Evolutionary conservation across 2,888 invertebrate genomes (phyloP).

Genomic region (Plusia festucae): DNA sequence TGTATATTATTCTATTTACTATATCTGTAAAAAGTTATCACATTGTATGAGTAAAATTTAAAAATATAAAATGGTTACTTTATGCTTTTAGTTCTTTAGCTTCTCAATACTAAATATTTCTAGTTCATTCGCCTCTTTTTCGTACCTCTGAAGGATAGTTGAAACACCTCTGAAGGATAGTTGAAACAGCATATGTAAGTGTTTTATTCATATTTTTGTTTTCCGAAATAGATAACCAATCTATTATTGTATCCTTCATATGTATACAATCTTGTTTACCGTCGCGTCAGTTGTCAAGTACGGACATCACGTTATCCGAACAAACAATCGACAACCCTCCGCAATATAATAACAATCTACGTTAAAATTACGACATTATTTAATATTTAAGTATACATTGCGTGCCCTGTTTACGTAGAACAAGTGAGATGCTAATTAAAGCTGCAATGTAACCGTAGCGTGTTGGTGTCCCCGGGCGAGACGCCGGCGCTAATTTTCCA

Average conservation of each 20-base stretch:
- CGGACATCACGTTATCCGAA: slow-evolving; percentile 32
- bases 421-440: slow-evolving; percentile 69
- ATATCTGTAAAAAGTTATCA: slow-evolving; percentile 7
- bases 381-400: slow-evolving; percentile 44
- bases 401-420: slow-evolving; percentile 44
- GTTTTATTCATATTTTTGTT: background rate
- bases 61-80: background rate
- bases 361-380: slow-evolving; percentile 38
- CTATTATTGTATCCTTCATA: background rate
- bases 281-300: slow-evolving; percentile 23
- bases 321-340: slow-evolving; percentile 35
- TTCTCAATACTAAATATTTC: background rate
- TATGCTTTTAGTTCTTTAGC: no score
- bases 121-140: background rate
- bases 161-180: no score
- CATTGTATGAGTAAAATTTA: slow-evolving; percentile 6
- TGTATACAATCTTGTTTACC: background rate
- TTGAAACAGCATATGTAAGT: background rate
- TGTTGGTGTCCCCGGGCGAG: slow-evolving; percentile 58
- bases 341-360: slow-evolving; percentile 14
- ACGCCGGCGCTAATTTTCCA: slow-evolving; percentile 62
- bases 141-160: background rate
- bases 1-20: no score
- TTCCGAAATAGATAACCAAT: background rate
- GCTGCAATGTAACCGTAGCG: slow-evolving; percentile 66